These are phyloP conservation scores for Bettongia penicillata DNA, from an alignment of 2,113 vertebrate genomes.

Conservation along the genomic window DNA sequence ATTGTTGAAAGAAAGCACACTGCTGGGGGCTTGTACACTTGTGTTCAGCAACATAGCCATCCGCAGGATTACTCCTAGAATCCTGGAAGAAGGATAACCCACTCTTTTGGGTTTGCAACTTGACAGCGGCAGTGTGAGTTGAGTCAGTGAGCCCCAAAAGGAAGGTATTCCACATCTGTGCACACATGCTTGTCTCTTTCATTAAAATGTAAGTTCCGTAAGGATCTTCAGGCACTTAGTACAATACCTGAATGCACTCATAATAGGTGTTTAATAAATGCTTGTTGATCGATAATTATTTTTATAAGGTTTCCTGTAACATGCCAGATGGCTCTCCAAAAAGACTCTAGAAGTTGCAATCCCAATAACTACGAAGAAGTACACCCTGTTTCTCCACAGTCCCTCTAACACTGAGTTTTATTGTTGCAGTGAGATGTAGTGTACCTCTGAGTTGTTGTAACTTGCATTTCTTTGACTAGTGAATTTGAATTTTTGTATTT, in stretches of 20 bases:
- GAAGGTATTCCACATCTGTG: background rate
- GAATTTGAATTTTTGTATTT: background rate
- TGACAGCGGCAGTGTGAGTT: background rate
- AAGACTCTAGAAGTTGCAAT: background rate
- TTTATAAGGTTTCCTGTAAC: background rate
- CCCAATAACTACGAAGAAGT: background rate
- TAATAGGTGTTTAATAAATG: too few species aligned
- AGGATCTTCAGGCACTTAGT: background rate
- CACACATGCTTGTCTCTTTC: background rate
- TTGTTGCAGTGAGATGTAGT: background rate
- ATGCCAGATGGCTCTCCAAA: background rate
- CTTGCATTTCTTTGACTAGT: background rate
- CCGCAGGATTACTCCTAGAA: background rate
- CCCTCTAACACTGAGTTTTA: background rate
- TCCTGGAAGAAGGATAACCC: background rate
- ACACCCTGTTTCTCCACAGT: background rate
- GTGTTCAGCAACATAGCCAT: background rate
- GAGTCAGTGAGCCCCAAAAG: background rate
- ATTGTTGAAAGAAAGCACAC: background rate
- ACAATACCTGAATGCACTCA: too few species aligned
- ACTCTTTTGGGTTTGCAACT: background rate
- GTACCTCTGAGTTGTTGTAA: background rate
- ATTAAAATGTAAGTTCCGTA: background rate
- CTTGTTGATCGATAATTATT: background rate
- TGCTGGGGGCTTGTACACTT: background rate